Conservation (phyloP, 2,113 vertebrate species). For the Vidua chalybeata region DNA sequence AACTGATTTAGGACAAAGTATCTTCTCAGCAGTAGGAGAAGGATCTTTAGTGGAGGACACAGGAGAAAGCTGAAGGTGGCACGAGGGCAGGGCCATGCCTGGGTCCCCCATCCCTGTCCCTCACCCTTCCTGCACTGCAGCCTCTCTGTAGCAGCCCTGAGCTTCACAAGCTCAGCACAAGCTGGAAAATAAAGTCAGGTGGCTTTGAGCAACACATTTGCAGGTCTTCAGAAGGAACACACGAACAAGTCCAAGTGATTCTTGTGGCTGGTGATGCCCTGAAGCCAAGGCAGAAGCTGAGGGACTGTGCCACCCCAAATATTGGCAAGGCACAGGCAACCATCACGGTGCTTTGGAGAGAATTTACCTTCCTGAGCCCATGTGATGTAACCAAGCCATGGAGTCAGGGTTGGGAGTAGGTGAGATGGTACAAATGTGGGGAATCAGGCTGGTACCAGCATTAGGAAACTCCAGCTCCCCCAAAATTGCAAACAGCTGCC, state of each 20-base stretch:
- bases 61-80: not conserved
- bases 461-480: not conserved
- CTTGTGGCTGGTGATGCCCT: not conserved
- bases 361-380: too few species aligned
- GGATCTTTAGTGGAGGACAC: not conserved
- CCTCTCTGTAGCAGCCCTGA: rapidly evolving
- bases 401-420: rapidly evolving
- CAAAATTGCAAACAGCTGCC: not conserved
- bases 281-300: not conserved
- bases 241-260: rapidly evolving
- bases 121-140: not conserved
- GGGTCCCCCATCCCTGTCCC: not conserved
- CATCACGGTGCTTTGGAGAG: rapidly evolving
- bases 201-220: rapidly evolving
- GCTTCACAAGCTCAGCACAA: too few species aligned
- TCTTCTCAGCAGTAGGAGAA: not conserved
- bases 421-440: rapidly evolving
- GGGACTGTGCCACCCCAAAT: not conserved
- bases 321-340: rapidly evolving
- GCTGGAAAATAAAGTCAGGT: not conserved
- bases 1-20: too few species aligned
- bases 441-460: not conserved
- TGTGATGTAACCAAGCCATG: not conserved
- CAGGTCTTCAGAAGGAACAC: not conserved
- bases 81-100: not conserved